phyloP scores from a whole-genome alignment of 2,113 vertebrate genomes.

The Xenus cinereus region DNA sequence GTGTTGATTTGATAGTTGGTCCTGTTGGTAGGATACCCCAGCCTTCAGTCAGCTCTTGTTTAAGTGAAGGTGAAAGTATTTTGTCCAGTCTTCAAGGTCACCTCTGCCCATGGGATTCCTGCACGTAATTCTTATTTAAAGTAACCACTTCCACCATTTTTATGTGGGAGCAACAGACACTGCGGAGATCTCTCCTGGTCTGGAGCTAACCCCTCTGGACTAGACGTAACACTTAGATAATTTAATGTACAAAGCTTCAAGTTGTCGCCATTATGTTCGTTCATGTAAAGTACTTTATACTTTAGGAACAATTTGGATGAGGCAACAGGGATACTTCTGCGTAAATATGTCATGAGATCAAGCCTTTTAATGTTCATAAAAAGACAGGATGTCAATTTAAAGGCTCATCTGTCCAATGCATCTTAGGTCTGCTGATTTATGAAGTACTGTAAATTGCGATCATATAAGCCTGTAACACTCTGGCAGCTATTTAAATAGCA shows the following conservation, averaged over 20 bases:
- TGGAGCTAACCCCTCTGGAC: not conserved
- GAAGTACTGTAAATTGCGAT: constrained; percentile 68
- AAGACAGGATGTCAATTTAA: constrained; percentile 68
- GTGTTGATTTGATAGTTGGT: not conserved
- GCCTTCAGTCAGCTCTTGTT: not conserved
- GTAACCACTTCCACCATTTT: not conserved
- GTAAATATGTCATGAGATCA: constrained; percentile 53
- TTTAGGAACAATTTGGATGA: constrained; percentile 9
- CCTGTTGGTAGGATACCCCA: not conserved
- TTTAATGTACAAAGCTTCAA: not conserved
- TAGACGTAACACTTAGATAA: not conserved
- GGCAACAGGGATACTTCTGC: constrained; percentile 10
- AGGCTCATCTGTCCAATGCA: constrained; percentile 32
- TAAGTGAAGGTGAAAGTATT: not conserved
- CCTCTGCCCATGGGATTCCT: not conserved
- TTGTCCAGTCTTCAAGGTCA: not conserved
- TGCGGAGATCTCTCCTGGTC: not conserved
- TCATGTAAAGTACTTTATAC: not conserved
- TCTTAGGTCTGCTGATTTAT: constrained; percentile 71
- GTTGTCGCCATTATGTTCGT: not conserved
- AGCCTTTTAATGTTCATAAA: constrained; percentile 61
- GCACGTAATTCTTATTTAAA: not conserved
- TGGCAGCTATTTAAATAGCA: constrained; percentile 71
- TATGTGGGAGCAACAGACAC: not conserved
- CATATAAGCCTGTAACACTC: constrained; percentile 54